Evolutionary conservation across 2,113 vertebrate species (phyloP), one percentile per base, ranked within the genome.

Genomic region (Dicrurus megarhynchus): DNA sequence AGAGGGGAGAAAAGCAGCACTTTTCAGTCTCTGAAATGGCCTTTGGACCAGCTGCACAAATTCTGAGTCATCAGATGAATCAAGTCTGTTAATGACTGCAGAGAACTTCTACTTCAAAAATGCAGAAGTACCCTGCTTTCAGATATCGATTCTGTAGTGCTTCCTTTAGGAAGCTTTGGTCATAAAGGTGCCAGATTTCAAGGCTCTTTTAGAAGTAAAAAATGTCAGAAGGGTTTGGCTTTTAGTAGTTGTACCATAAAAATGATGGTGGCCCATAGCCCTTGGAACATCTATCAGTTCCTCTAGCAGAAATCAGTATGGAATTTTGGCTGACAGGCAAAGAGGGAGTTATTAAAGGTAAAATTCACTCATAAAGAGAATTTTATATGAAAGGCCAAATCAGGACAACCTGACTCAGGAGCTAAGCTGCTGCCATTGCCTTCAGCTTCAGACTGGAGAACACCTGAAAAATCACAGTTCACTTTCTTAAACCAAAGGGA

Each of bases 31-130:
- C 75, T 2, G 3, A 39, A 12, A 84, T 75, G 85, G 93, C 90
- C 73, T 84, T 84, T 78, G 90, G 70, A 86, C 46, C 95, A 92
- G 88, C 89, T 78, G 61, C 53, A 68, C 65, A 53, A 42, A 37
- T 64, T 85, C 88, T 90, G 93, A 97, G 87, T 95, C 93, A 96
- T 92, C 78, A 52, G 80, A 64, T 93, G 70, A 89, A 91, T 89
- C 65, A 64, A 83, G 65, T 37, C 84, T 75, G 32, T n/a, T 82
- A 67, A 85, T 89, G 75, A 86, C 67, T 65, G 56, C 79, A 80
- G 46, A 74, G 59, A 84, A 84, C 42, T 87, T 85, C 55, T 57
- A 24, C 59, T 84, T 95, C 37, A 64, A 59, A 74, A 84, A 39
- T 26, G 55, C 21, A 87, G 56, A 82, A 82, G 49, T 50, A 52